Evolutionary conservation across 2,113 vertebrate genomes (phyloP).

Genomic region (Delphinapterus leucas): DNA sequence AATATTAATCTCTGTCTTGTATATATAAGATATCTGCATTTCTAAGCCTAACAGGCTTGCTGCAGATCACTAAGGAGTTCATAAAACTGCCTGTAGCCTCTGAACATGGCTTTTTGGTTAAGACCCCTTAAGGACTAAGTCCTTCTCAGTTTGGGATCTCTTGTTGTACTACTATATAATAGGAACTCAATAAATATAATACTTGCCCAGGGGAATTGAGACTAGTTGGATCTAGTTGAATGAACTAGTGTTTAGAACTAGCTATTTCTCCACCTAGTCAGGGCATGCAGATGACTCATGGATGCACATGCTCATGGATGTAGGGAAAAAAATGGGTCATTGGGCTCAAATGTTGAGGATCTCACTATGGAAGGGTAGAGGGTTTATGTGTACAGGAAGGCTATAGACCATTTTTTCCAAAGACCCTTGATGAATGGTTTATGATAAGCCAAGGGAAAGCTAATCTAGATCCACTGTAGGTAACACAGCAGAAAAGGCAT

Average conservation of each 20-base stretch:
- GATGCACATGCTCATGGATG: not conserved
- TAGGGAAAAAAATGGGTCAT: not conserved
- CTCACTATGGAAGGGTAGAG: not conserved
- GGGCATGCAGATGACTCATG: not conserved
- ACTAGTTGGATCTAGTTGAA: not conserved
- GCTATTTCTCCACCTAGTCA: not conserved
- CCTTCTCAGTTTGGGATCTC: not conserved
- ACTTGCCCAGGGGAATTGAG: not conserved
- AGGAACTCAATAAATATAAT: not conserved
- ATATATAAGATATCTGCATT: constrained; percentile 13
- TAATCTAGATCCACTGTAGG: not conserved
- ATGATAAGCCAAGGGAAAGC: not conserved
- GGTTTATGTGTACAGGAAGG: not conserved
- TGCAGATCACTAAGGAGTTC: not conserved
- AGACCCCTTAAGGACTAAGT: not conserved
- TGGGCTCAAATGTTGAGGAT: not conserved
- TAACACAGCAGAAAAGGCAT: not conserved
- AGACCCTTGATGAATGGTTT: not conserved
- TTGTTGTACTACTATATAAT: not conserved
- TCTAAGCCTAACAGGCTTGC: not conserved
- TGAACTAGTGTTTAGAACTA: not conserved
- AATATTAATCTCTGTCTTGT: not conserved
- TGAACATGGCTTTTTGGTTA: not conserved
- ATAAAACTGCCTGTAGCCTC: not conserved
- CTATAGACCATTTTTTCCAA: not conserved